These are phyloP conservation scores for Nephrotoma appendiculata DNA, from an alignment of 2,888 invertebrate species.

Conservation along the genomic window DNA sequence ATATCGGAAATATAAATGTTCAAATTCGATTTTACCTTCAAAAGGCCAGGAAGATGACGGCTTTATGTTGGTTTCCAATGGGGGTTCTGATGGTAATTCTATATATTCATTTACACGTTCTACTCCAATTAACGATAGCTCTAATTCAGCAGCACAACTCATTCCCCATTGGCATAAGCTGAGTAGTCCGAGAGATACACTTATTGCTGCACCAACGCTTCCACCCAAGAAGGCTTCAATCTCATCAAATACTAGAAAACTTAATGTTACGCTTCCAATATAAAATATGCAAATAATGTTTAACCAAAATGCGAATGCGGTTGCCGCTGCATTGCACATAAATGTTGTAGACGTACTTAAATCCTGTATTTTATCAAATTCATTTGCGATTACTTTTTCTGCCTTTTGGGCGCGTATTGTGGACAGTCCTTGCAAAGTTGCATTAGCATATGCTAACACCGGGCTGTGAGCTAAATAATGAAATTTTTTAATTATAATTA, in stretches of 20 bases:
- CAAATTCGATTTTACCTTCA: slow-evolving; percentile 43
- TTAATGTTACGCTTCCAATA: slow-evolving; percentile 47
- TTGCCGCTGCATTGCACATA: slow-evolving; percentile 47
- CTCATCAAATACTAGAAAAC: slow-evolving; percentile 39
- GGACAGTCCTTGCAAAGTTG: slow-evolving; percentile 52
- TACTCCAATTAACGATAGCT: slow-evolving; percentile 70
- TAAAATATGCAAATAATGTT: slow-evolving; percentile 54
- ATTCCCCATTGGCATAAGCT: slow-evolving; percentile 73
- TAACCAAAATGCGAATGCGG: slow-evolving; percentile 59
- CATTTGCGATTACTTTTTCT: slow-evolving; percentile 39
- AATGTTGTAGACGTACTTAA: slow-evolving; percentile 56
- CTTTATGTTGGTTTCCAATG: slow-evolving; percentile 12
- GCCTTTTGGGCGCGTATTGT: slow-evolving; percentile 56
- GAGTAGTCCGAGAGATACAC: slow-evolving; percentile 52
- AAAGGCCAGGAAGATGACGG: slow-evolving; percentile 40
- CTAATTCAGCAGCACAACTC: slow-evolving; percentile 71
- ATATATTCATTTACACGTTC: slow-evolving; percentile 73
- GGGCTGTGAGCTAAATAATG: slow-evolving; percentile 45
- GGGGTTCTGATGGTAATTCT: slow-evolving; percentile 36
- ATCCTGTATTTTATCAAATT: slow-evolving; percentile 43
- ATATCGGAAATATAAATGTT: slow-evolving; percentile 48
- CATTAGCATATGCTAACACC: slow-evolving; percentile 54
- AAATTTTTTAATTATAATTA: neutral
- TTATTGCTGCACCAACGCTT: slow-evolving; percentile 52
- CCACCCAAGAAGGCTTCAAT: slow-evolving; percentile 4